Conservation (phyloP, 2,888 invertebrate species). For the Octonoba sinensis region DNA sequence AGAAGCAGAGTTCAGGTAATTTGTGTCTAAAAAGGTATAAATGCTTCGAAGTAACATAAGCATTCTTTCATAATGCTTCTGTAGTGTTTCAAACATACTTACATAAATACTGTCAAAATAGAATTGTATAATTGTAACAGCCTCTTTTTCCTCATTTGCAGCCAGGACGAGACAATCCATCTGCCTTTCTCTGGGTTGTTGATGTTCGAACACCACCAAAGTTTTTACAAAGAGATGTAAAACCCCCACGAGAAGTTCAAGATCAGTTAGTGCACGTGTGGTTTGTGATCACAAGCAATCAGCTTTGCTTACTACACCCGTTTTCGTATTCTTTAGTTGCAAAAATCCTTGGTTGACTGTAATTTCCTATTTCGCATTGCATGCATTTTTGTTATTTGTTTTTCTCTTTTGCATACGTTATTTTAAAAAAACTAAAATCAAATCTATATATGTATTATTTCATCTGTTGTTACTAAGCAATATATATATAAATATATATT, state of each 20-base stretch:
- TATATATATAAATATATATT: slow-evolving; percentile 9
- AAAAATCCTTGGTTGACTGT: too few relatives aligned
- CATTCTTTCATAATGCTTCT: too few relatives aligned
- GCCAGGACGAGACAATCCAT: slow-evolving; percentile 66
- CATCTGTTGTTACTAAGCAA: neutral
- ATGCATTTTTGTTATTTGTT: neutral
- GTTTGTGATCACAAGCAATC: slow-evolving; percentile 61
- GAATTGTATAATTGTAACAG: too few relatives aligned
- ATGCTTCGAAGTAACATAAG: too few relatives aligned
- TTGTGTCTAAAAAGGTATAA: too few relatives aligned
- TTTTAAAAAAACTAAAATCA: neutral
- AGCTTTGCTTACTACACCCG: slow-evolving; percentile 35
- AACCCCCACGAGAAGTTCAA: slow-evolving; percentile 64
- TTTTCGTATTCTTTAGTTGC: too few relatives aligned
- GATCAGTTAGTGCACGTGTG: slow-evolving; percentile 65
- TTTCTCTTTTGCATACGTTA: neutral
- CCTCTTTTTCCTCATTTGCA: slow-evolving; percentile 17
- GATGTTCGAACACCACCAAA: slow-evolving; percentile 45
- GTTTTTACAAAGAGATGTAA: slow-evolving; percentile 50
- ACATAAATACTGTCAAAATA: too few relatives aligned
- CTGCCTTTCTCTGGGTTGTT: slow-evolving; percentile 62
- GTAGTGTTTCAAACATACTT: too few relatives aligned
- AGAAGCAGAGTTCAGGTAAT: too few relatives aligned
- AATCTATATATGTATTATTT: neutral
- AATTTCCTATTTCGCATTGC: too few relatives aligned